These are phyloP conservation scores for Coturnix japonica DNA, from an alignment of 2,113 vertebrate species.

Conservation along the genomic window DNA sequence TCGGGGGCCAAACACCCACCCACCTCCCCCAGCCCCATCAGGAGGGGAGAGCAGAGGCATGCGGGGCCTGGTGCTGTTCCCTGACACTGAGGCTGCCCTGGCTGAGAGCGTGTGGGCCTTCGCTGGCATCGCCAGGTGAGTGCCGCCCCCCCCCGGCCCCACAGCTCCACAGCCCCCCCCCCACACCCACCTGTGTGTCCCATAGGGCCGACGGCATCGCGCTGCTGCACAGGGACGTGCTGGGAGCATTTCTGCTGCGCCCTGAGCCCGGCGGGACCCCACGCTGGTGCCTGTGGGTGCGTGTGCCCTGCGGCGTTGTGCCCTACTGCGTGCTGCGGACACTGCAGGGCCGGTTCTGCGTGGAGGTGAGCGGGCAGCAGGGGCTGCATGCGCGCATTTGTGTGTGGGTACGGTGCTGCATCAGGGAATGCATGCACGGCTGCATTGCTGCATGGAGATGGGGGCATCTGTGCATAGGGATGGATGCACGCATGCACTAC, in stretches of 20 bases:
- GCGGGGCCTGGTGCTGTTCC: conserved; percentile 69
- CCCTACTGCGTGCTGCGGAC: conserved; percentile 81
- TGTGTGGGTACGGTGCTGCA: not conserved
- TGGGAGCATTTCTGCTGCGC: conserved; percentile 89
- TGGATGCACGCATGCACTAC: not conserved
- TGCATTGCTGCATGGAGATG: not conserved
- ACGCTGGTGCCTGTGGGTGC: conserved; percentile 85
- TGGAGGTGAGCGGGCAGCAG: conserved; percentile 81
- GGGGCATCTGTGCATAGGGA: no score
- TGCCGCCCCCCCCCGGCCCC: rapidly evolving
- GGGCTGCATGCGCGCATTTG: rapidly evolving
- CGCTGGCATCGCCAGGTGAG: conserved; percentile 87
- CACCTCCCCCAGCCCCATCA: not conserved
- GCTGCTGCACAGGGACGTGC: conserved; percentile 84
- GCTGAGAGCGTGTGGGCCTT: conserved; percentile 91
- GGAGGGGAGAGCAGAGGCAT: conserved; percentile 70
- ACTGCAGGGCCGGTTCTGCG: conserved; percentile 77
- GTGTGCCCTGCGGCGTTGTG: conserved; percentile 82
- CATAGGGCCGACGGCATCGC: conserved; percentile 81
- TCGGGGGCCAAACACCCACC: rapidly evolving
- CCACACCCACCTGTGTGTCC: not conserved
- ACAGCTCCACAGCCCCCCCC: rapidly evolving
- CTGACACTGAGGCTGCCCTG: conserved; percentile 86
- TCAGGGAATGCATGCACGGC: rapidly evolving
- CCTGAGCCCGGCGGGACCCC: conserved; percentile 76